Evolutionary conservation across 2,113 vertebrate species (phyloP), one percentile per base, ranked within the genome.

Genomic region (Lasiurus borealis): DNA sequence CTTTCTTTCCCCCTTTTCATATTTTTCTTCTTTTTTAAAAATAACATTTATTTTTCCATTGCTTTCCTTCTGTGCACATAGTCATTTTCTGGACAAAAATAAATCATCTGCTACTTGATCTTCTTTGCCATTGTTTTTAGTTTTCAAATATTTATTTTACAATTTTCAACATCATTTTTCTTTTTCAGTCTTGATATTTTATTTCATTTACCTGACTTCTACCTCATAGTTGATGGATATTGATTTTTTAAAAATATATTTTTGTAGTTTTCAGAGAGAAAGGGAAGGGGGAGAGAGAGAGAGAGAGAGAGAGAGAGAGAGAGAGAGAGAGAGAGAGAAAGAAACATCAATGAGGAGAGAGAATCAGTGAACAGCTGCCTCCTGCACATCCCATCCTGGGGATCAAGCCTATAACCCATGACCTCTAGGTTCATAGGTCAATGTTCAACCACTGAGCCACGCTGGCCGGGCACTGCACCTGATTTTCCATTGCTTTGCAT

Each of bases 91-190:
- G 44, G 69, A 90, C 57, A 85, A 75, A 72, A 95, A n/a, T 34
- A 90, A 72, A 90, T 59, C 21, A 50, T 72, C 68, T 68, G 64
- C 34, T 69, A 80, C 64, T 91, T 76, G 69, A 82, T 81, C 71
- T 75, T 78, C 27, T 90, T 83, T 71, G 27, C 31, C 27, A 13
- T 52, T 54, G 21, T 59, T 92, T 90, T 85, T 36, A 34, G 64
- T 78, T 91, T 93, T 89, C 29, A 78, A 86, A 31, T 72, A 69
- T 62, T 76, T 91, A 27, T 68, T 92, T 82, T 44, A 66, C 64
- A 83, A 94, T 92, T 95, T 84, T 94, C 31, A 92, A 90, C 29
- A 21, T 36, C 59, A 50, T 27, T 48, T 87, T 92, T 80, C 10
- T 81, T 46, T 92, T 85, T 57, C 23, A 46, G 90, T 77, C 16